Percentiles rank a stretch among this genome's conserved stretches.
These are phyloP conservation scores for Coecobrya sp. DNA, from an alignment of 2,888 invertebrate species.

Conservation along the genomic window DNA sequence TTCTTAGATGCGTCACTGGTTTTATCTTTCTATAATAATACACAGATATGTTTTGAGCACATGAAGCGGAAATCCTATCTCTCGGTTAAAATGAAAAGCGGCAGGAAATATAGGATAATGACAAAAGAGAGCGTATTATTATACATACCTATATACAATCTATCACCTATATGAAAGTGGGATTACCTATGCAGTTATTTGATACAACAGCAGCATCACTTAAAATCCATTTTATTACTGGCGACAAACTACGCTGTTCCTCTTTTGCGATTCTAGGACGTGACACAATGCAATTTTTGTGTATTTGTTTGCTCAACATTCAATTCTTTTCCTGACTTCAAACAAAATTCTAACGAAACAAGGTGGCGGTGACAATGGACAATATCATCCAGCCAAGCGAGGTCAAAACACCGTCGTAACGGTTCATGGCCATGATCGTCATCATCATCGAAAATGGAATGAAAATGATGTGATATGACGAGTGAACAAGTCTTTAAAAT, in stretches of 20 bases:
- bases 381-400: neutral
- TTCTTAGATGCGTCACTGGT: neutral
- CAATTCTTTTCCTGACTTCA: neutral
- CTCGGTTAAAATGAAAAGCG: neutral
- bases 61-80: neutral
- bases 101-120: neutral
- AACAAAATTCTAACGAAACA: neutral
- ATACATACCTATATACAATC: neutral
- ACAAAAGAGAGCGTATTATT: neutral
- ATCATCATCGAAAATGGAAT: neutral
- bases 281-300: neutral
- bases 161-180: neutral
- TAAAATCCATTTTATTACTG: neutral
- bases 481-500: slow-evolving; percentile 22
- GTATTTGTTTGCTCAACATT: neutral
- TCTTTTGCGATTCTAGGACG: neutral
- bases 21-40: neutral
- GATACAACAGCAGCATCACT: neutral
- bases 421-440: slow-evolving; percentile 28
- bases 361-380: neutral
- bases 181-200: neutral
- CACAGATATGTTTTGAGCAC: neutral
- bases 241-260: neutral
- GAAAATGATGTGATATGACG: neutral
- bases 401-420: neutral